Evolutionary conservation across 2,797 vertebrate species (phyloP).

Genomic region (Xiphophorus birchmanni): DNA sequence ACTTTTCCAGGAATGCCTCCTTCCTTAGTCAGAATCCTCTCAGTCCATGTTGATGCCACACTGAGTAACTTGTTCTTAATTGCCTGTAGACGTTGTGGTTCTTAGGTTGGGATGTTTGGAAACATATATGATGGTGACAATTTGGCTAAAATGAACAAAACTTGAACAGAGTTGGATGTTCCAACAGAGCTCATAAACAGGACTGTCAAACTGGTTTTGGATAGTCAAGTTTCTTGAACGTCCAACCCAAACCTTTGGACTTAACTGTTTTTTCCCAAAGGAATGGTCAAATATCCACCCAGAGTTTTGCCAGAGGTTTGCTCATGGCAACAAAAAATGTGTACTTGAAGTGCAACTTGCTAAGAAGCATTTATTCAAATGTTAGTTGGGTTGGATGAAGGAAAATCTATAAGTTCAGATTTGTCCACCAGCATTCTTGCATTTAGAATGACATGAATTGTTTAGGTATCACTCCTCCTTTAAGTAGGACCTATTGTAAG

Average conservation of each 20-base stretch:
- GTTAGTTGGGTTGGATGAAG: neutral
- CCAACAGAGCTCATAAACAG: neutral
- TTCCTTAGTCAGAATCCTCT: neutral
- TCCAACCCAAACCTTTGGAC: neutral
- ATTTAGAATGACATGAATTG: neutral
- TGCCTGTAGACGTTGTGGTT: neutral
- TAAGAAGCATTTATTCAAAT: neutral
- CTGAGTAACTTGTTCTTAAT: neutral
- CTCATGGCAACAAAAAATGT: neutral
- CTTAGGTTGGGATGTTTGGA: neutral
- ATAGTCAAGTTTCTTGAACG: neutral
- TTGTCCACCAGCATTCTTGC: neutral
- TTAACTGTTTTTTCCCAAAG: neutral
- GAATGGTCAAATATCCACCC: neutral
- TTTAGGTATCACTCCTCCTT: neutral
- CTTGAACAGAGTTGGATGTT: neutral
- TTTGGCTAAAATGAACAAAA: neutral
- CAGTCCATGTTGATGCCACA: neutral
- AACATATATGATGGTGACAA: neutral
- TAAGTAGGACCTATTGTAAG: neutral
- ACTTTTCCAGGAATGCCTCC: neutral
- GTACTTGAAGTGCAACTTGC: neutral
- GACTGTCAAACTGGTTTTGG: neutral
- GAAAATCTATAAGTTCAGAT: too few relatives aligned
- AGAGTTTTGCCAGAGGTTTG: neutral